Conservation (phyloP, 2,888 invertebrate species). For the Homarus gammarus region DNA sequence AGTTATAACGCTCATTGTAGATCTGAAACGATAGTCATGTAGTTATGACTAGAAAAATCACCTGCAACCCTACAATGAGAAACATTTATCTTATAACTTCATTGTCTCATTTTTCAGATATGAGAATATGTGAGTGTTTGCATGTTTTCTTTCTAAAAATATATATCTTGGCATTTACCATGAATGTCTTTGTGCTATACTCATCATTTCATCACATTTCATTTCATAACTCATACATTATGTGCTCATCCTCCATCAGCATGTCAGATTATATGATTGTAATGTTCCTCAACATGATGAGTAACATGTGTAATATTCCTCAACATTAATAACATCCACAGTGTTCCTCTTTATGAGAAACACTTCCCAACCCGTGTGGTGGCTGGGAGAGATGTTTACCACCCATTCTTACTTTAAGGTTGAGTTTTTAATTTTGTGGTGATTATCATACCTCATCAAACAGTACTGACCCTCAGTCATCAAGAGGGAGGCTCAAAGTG, state of each 20-base stretch:
- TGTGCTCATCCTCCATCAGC: conserved; percentile 50
- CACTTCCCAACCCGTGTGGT: not conserved
- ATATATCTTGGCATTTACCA: conserved; percentile 65
- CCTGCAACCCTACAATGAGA: conserved; percentile 26
- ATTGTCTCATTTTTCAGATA: conserved; percentile 44
- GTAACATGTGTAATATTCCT: conserved; percentile 23
- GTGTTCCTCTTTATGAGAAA: conserved; percentile 3
- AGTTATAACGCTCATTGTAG: conserved; percentile 44
- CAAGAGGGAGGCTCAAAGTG: conserved; percentile 23
- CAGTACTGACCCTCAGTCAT: conserved; percentile 23
- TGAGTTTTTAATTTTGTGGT: conserved; percentile 16
- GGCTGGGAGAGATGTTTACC: conserved; percentile 13
- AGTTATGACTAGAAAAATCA: conserved; percentile 43
- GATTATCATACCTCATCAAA: conserved; percentile 21
- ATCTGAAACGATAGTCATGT: conserved; percentile 54
- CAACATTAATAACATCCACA: conserved; percentile 7
- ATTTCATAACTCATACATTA: conserved; percentile 39
- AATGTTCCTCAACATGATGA: conserved; percentile 36
- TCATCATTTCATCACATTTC: conserved; percentile 56
- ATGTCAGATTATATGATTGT: conserved; percentile 35
- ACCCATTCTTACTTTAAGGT: conserved; percentile 12
- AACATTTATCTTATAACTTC: conserved; percentile 30
- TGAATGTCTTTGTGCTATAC: conserved; percentile 61
- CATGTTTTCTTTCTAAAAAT: conserved; percentile 64
- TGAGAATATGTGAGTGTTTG: conserved; percentile 64